Evolutionary conservation across 2,797 vertebrate genomes (phyloP).

Genomic region (Sciurus vulgaris): DNA sequence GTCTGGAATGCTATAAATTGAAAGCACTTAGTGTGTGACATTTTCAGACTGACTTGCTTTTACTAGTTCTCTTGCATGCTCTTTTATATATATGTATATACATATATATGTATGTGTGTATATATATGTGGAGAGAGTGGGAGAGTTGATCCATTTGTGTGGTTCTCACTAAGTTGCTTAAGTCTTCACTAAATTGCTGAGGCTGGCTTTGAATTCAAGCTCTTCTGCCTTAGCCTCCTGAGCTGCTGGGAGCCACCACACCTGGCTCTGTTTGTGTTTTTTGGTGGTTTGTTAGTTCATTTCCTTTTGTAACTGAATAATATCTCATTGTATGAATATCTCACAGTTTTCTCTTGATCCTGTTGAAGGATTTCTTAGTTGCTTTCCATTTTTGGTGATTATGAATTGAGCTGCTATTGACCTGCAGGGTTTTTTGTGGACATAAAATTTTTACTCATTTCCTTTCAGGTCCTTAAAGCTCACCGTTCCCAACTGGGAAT

Average conservation of each 20-base stretch:
- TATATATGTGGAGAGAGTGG: no score
- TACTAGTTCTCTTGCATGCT: background rate
- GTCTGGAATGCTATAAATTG: background rate
- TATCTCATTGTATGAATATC: background rate
- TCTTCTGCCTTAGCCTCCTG: no score
- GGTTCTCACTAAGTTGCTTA: no score
- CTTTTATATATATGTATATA: no score
- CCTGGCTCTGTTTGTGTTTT: background rate
- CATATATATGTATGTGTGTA: no score
- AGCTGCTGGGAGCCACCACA: no score
- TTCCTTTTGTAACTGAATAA: background rate
- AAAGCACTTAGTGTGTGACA: background rate
- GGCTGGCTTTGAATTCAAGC: no score
- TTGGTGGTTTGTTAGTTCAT: background rate
- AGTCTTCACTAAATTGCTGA: no score
- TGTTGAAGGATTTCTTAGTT: background rate
- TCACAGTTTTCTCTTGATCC: background rate
- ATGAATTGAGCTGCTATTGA: slow-evolving; percentile 19
- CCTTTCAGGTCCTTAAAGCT: background rate
- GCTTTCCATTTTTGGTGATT: background rate
- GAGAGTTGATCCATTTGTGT: no score
- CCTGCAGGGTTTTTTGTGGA: background rate
- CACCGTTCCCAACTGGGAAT: no score
- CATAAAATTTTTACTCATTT: background rate
- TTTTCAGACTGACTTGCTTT: slow-evolving; percentile 18